Base-by-base conservation (phyloP, 2,113 vertebrate genomes). In the Manacus vitellinus region DNA sequence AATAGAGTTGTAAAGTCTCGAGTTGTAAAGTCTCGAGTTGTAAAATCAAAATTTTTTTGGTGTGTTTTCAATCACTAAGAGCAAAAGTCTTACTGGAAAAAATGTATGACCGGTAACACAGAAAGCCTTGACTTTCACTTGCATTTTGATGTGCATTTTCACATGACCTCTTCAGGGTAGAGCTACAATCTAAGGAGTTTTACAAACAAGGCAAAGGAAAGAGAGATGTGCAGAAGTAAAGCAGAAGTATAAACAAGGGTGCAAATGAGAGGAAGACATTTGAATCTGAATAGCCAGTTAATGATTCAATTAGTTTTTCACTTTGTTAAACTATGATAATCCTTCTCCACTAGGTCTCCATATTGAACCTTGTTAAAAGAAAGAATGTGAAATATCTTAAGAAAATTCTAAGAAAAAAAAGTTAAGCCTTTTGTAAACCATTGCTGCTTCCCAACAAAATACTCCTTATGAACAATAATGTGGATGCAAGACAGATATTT, bases 221-320 rank as follows among this genome's bases (percentile, higher is more conserved):
- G 96, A 89, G 41, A 94, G 66, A 91, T 58, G 43, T 88, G 82
- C 85, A 97, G 80, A 56, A 80, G 75, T 59, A 97, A 96, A 98
- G 97, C 84, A 97, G 97, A 96, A 98, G 84, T 94, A 94, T 94
- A 98, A 98, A 98, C 95, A 98, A 21, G 25, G 88, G 94, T 95
- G 89, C 71, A 77, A 93, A 83, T 96, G 94, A 97, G 96, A 98
- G 97, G 94, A 96, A 97, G 95, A 96, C 94, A 98, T 98, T 98
- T 98, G 97, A 98, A 98, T 99, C 92, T 98, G 97, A 99, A 98
- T 98, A 95, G 98, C 78, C 95, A 97, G 97, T 98, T 98, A 99
- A 99, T 97, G 96, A 98, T 98, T 98, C 97, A 98, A 98, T 98
- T 98, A 97, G 97, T 96, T 98, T 98, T 97, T 97, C 97, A 98